Percentiles rank a stretch among this genome's conserved stretches.
Evolutionary conservation across 2,797 vertebrate species (phyloP).

Genomic region (Lagodon rhomboides): DNA sequence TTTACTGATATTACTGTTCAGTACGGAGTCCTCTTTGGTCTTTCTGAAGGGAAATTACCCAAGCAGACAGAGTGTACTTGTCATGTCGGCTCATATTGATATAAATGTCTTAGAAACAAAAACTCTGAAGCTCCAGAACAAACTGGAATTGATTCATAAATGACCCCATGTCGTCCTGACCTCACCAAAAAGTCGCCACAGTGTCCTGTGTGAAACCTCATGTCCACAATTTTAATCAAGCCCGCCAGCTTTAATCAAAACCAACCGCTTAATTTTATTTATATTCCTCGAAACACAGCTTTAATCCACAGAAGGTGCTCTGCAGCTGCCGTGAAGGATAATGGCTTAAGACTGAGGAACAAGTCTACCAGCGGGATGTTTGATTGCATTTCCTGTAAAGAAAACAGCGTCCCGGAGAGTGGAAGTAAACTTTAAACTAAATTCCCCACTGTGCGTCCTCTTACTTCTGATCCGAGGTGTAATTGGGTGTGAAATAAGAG

Average conservation of each 20-base stretch:
- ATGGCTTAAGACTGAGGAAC: slow-evolving; percentile 23
- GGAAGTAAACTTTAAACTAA: slow-evolving; percentile 31
- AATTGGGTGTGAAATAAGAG: slow-evolving; percentile 46
- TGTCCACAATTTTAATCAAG: background rate
- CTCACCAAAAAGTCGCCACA: background rate
- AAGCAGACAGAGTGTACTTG: too few species aligned
- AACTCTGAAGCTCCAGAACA: background rate
- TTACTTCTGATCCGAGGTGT: slow-evolving; percentile 18
- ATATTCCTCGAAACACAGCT: background rate
- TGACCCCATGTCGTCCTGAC: background rate
- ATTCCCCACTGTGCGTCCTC: slow-evolving; percentile 5
- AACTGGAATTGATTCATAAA: background rate
- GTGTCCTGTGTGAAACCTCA: background rate
- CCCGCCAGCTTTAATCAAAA: slow-evolving; percentile 1
- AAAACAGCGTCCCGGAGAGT: background rate
- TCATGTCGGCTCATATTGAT: background rate
- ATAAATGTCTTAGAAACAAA: background rate
- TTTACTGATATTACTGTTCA: background rate
- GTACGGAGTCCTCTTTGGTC: background rate
- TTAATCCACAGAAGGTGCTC: slow-evolving; percentile 1
- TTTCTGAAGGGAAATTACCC: background rate
- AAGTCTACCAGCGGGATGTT: slow-evolving; percentile 17
- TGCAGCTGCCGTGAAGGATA: slow-evolving; percentile 29
- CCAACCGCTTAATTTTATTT: slow-evolving; percentile 1
- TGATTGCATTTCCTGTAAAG: slow-evolving; percentile 21